Percentiles rank a stretch among this genome's conserved stretches.
phyloP scores from a whole-genome alignment of 2,888 invertebrate species.

The Hypena proboscidalis region DNA sequence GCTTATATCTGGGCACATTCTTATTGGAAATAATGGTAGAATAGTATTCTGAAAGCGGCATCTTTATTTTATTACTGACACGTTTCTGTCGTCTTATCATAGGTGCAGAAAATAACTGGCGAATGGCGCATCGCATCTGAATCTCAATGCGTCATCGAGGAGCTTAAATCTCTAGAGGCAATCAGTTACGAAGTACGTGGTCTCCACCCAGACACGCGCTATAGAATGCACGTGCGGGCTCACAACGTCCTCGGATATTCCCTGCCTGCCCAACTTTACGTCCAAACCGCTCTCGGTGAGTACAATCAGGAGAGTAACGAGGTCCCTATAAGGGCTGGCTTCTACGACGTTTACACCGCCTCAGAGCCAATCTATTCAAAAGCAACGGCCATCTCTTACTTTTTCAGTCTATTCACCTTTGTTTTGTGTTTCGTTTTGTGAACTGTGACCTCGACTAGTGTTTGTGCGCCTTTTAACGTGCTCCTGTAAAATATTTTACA shows the following conservation, averaged over 20 bases:
- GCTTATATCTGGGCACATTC: background rate
- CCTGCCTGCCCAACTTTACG: conserved; percentile 89
- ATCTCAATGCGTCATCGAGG: conserved; percentile 85
- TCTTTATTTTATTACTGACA: background rate
- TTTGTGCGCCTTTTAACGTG: conserved; percentile 49
- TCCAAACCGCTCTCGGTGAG: conserved; percentile 96
- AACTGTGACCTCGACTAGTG: conserved; percentile 55
- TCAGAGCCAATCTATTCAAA: conserved; percentile 65
- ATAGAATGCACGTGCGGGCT: conserved; percentile 93
- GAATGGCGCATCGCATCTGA: conserved; percentile 86
- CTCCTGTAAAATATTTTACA: conserved; percentile 44
- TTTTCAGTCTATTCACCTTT: conserved; percentile 62
- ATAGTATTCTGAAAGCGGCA: background rate
- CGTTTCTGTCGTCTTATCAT: conserved; percentile 18
- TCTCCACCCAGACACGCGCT: conserved; percentile 91
- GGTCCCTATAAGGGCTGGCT: conserved; percentile 75
- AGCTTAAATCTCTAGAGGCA: conserved; percentile 86
- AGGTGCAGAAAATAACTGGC: conserved; percentile 89
- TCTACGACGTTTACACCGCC: conserved; percentile 81
- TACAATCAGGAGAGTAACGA: conserved; percentile 81
- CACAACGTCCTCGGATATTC: conserved; percentile 95
- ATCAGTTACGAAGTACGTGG: conserved; percentile 88
- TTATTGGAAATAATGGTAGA: background rate
- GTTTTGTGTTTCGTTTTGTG: conserved; percentile 71
- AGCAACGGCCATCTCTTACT: conserved; percentile 60